Evolutionary conservation across 2,113 vertebrate species (phyloP).

Genomic region (Accipiter cooperii): DNA sequence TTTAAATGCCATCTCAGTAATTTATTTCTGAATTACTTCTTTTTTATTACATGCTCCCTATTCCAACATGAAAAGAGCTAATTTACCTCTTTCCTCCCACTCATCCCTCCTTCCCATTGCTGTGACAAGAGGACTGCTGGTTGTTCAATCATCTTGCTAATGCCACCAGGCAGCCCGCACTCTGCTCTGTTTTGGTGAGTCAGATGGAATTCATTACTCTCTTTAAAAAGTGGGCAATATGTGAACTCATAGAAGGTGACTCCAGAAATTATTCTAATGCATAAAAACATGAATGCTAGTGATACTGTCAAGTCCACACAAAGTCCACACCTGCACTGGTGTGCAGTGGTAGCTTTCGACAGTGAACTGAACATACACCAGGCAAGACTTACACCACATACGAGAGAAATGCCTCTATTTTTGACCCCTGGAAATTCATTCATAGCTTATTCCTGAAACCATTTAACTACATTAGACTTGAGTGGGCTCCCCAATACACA

Average conservation of each 20-base stretch:
- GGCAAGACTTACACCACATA: rapidly evolving
- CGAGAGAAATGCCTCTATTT: neutral
- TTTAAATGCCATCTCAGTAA: neutral
- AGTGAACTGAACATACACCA: neutral
- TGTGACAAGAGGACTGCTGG: neutral
- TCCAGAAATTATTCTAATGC: neutral
- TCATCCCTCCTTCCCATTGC: neutral
- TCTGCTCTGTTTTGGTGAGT: neutral
- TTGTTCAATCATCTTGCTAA: neutral
- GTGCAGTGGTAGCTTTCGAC: neutral
- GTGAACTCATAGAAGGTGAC: neutral
- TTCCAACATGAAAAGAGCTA: neutral
- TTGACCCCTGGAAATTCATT: neutral
- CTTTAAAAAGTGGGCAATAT: neutral
- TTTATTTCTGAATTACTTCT: neutral
- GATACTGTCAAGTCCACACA: neutral
- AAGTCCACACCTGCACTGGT: neutral
- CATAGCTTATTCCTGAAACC: neutral
- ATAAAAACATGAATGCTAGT: neutral
- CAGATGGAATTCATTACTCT: neutral
- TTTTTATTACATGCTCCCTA: neutral
- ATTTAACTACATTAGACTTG: neutral
- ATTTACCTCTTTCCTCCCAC: neutral
- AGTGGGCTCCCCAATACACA: neutral
- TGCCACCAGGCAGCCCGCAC: rapidly evolving